Conservation (phyloP, 2,797 vertebrate species). For the Notamacropus eugenii region DNA sequence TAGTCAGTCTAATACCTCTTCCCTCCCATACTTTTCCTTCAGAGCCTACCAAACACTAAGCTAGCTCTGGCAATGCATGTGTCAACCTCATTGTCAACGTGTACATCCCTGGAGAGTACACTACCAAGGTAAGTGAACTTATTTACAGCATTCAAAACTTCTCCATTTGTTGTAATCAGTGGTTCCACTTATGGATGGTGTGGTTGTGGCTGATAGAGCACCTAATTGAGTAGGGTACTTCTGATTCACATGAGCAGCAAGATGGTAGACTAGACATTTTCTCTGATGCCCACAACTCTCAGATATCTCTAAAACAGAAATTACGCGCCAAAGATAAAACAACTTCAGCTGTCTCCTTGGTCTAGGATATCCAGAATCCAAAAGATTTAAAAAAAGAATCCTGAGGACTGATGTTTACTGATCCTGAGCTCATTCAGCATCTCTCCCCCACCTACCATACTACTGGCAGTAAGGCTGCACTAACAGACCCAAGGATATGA, state of each 20-base stretch:
- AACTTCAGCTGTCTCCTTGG: not conserved
- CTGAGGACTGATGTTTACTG: not conserved
- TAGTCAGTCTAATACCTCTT: too few species aligned
- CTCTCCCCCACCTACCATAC: not conserved
- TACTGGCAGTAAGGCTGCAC: not conserved
- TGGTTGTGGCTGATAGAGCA: too few species aligned
- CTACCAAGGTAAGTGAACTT: too few species aligned
- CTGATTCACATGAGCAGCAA: not conserved
- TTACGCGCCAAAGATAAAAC: not conserved
- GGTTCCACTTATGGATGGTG: too few species aligned
- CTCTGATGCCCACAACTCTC: not conserved
- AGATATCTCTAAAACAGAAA: not conserved
- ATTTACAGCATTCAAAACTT: too few species aligned
- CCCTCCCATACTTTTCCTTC: too few species aligned
- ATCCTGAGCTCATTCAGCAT: not conserved
- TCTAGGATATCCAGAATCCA: not conserved
- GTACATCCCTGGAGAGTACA: too few species aligned
- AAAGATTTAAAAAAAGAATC: not conserved
- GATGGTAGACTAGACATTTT: not conserved
- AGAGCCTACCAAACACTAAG: too few species aligned
- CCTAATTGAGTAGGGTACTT: not conserved
- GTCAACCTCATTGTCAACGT: too few species aligned
- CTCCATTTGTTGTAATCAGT: too few species aligned
- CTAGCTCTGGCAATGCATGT: too few species aligned
- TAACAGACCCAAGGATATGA: not conserved